Base-by-base conservation (phyloP, 2,797 vertebrate genomes). In the Momotus momota region DNA sequence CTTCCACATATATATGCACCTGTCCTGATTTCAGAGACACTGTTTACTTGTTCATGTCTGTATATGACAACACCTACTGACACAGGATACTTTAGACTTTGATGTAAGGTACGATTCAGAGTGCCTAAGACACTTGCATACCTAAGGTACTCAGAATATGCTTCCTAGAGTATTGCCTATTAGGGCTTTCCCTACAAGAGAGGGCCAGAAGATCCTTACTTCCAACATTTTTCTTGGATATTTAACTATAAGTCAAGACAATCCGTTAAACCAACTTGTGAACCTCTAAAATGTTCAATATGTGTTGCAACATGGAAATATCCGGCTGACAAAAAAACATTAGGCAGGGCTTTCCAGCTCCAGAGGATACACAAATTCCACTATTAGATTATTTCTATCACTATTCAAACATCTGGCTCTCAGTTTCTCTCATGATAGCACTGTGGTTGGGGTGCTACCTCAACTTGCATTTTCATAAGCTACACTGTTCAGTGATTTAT, bases 341-440 rank as follows among this genome's bases (percentile, higher is more conserved):
- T 38, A 82, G 21, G 25, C 51, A 67, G 40, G 55, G n/a, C 21
- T 94, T 94, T 90, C 64, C 88, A 73, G 60, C 60, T 93, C 58
- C 25, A 61, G 60, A 91, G 77, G 48, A 60, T 60, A 70, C 38
- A 54, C 3, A 1, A 77, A 92, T 29, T 62, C 48, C 71, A 48
- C 86, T 84, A 93, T 91, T 88, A 88, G 26, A 74, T 80, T 92
- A 70, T 61, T 82, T 88, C 66, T 86, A 51, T 87, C 88, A 82
- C 90, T 92, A 96, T 57, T 45, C 8, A 49, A 90, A 91, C 92
- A 96, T 94, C 92, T 97, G 94, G 78, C 57, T 80, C 79, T 95
- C 93, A 96, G 90, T 74, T 78, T 95, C 64, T 74, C 57, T 89
- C 67, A 57, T 55, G 64, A 72, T 55, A 88, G n/a, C 81, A 43